Conservation (phyloP, 2,888 invertebrate genomes). For the Conomelus anceps region DNA sequence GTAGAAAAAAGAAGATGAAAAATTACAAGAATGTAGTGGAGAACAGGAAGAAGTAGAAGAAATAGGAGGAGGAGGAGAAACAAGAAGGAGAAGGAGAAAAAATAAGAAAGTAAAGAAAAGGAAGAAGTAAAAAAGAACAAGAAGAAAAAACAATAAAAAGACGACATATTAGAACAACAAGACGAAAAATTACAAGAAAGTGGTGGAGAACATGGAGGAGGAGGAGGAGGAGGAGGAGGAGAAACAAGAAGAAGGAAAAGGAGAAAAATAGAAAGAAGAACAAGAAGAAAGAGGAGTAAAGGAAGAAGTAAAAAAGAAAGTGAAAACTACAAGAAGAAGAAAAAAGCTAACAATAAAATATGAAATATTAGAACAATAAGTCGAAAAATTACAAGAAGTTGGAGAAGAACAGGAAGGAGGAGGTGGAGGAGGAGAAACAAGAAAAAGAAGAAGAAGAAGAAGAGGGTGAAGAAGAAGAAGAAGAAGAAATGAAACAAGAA, state of each 20-base stretch:
- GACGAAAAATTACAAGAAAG: neutral
- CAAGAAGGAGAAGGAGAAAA: neutral
- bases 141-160: neutral
- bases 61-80: neutral
- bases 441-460: neutral
- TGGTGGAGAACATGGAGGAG: neutral
- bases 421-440: neutral
- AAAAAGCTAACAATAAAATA: no score
- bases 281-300: neutral
- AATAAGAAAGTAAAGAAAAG: neutral
- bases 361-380: no score
- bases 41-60: neutral
- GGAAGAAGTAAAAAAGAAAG: neutral
- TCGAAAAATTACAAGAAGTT: no score
- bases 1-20: neutral
- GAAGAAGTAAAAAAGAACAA: neutral
- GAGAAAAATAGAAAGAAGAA: neutral
- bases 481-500: neutral
- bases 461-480: neutral
- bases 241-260: neutral
- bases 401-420: neutral
- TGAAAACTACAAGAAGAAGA: neutral
- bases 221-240: neutral
- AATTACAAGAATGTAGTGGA: neutral
- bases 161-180: neutral